Base-by-base conservation (phyloP, 2,113 vertebrate genomes). In the Pica pica region DNA sequence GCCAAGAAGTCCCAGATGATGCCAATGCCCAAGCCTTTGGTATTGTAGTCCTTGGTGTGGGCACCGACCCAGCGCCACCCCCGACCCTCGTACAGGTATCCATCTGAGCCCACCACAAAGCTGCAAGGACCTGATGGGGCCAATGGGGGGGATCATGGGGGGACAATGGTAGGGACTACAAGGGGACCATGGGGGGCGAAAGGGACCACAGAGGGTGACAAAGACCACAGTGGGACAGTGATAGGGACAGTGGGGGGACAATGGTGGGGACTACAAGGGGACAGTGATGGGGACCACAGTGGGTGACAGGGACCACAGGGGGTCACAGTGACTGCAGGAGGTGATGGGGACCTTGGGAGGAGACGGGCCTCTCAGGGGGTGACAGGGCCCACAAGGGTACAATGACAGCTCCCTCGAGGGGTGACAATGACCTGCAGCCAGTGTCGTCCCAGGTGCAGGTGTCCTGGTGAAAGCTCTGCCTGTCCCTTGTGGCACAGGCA, bases 401-500 rank as follows among this genome's bases (percentile, higher is more conserved):
- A 31, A 52, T 46, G 63, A 46, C 63, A 65, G 63, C 63, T 46
- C 63, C 31, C 47, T 31, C 4, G 5, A 6, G 11, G 55, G 27
- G 42, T 47, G 42, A 7, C 8, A 26, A 11, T 10, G 7, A 99
- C 99, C 98, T 99, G 98, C 99, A 99, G 39, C 99, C 99, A 2
- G 99, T 99, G 97, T 99, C 98, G 0, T 98, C 95, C 99, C 99
- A 99, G 69, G 96, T 97, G 0, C 90, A 89, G 7, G 74, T 93
- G 3, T 98, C 91, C 94, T 99, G 99, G 95, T 99, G 99, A 97
- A 98, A 99, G 24, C 63, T 96, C 87, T 99, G 99, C 98, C 99
- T 99, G 90, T 96, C 74, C 44, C 98, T 98, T 98, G 99, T 98
- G 96, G 98, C 90, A 3, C 31, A 75, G 2, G 98, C 90, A 33